Evolutionary conservation across 2,888 invertebrate genomes (phyloP).

Genomic region (Dioctria rufipes): DNA sequence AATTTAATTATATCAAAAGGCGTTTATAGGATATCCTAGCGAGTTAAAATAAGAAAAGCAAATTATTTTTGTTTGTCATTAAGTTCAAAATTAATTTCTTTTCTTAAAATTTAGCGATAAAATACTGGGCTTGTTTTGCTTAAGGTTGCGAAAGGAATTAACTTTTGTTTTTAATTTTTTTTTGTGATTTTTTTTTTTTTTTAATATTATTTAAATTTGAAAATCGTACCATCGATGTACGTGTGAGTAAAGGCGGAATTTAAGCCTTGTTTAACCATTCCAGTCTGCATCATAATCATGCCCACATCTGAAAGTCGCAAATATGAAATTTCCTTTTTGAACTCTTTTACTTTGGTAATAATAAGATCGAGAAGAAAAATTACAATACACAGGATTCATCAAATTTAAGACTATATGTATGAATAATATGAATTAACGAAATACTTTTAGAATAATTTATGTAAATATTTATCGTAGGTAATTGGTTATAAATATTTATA

Average conservation of each 20-base stretch:
- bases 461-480: no score
- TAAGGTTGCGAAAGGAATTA: constrained; percentile 32
- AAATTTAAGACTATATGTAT: no score
- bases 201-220: constrained; percentile 49
- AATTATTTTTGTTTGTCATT: constrained; percentile 5
- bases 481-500: no score
- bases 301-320: constrained; percentile 85
- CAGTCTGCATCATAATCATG: constrained; percentile 97
- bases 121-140: constrained; percentile 27
- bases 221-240: constrained; percentile 86
- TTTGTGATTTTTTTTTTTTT: constrained; percentile 17
- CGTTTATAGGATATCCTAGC: constrained; percentile 8
- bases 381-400: no score
- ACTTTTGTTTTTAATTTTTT: constrained; percentile 13
- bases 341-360: constrained; percentile 10
- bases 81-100: constrained; percentile 17
- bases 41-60: constrained; percentile 29
- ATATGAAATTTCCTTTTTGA: constrained; percentile 51
- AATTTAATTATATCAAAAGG: background rate
- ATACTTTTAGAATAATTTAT: no score
- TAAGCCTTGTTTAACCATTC: constrained; percentile 93
- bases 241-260: constrained; percentile 79
- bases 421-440: no score
- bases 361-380: no score
- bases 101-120: constrained; percentile 42